Conservation (phyloP, 2,797 vertebrate species). For the Aplochiton taeniatus region DNA sequence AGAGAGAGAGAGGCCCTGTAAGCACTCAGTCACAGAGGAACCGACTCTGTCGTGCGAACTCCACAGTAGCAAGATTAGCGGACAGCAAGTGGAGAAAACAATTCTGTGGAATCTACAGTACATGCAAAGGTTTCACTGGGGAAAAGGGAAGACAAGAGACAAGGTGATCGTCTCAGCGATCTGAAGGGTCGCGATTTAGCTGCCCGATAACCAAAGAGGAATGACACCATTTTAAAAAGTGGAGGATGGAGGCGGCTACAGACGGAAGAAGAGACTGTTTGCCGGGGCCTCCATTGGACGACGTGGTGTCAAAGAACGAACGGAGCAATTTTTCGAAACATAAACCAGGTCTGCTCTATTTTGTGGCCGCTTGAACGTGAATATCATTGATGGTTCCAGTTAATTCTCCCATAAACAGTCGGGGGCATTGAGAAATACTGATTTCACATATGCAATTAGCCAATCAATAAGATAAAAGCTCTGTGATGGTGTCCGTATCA, state of each 20-base stretch:
- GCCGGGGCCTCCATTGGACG: constrained; percentile 45
- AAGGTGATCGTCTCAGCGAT: constrained; percentile 64
- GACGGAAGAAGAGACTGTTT: constrained; percentile 22
- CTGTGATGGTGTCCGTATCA: constrained; percentile 59
- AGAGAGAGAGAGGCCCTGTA: constrained; percentile 38
- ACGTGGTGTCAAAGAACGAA: constrained; percentile 56
- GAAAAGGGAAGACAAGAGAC: constrained; percentile 61
- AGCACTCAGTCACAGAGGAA: constrained; percentile 50
- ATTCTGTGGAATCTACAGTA: constrained; percentile 66
- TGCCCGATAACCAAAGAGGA: constrained; percentile 62
- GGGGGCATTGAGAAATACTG: constrained; percentile 31
- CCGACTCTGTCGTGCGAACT: constrained; percentile 61
- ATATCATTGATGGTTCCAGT: not conserved
- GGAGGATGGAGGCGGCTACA: constrained; percentile 38
- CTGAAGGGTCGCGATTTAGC: constrained; percentile 75
- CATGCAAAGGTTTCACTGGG: constrained; percentile 55
- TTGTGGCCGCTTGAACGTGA: too few species aligned
- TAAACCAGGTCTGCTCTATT: constrained; percentile 16
- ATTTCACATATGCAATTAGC: constrained; percentile 59
- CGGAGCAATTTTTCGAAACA: constrained; percentile 27
- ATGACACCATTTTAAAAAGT: constrained; percentile 65
- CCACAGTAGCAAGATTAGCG: constrained; percentile 67
- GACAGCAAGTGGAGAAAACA: constrained; percentile 61
- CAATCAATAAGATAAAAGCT: constrained; percentile 26
- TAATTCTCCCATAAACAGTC: not conserved